phyloP scores from a whole-genome alignment of 2,797 vertebrate species.

The Muraenolepis orangiensis region DNA sequence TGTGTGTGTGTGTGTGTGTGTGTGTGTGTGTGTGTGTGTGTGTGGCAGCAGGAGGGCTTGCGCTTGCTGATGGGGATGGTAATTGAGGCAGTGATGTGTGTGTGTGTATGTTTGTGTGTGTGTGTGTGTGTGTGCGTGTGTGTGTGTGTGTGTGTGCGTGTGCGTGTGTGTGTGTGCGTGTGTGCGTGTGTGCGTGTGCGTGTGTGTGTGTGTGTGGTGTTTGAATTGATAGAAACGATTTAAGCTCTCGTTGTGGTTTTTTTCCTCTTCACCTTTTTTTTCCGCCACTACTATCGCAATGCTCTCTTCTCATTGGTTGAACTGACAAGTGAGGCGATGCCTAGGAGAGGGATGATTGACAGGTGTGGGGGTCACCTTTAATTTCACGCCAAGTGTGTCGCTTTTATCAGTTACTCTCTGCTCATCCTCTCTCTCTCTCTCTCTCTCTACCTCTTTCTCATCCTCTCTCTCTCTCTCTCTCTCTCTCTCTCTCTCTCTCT shows the following conservation, averaged over 20 bases:
- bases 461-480: not conserved
- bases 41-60: too few species aligned
- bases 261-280: not conserved
- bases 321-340: conserved; percentile 18
- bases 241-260: conserved; percentile 12
- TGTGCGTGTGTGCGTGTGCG: not conserved
- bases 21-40: too few species aligned
- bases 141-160: not conserved
- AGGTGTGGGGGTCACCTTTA: conserved; percentile 43
- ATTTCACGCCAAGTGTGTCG: conserved; percentile 9
- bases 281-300: not conserved
- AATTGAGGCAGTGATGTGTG: too few species aligned
- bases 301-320: conserved; percentile 39
- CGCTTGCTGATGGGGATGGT: too few species aligned
- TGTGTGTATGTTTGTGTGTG: not conserved
- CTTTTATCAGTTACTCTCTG: conserved; percentile 15
- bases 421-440: not conserved
- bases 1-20: too few species aligned
- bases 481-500: conserved; percentile 5
- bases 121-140: not conserved
- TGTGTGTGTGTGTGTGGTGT: not conserved
- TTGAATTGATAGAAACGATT: conserved; percentile 35
- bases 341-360: conserved; percentile 43
- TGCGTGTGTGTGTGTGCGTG: not conserved
- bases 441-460: not conserved